Conservation (phyloP, 2,888 invertebrate genomes). For the Timandra comae region DNA sequence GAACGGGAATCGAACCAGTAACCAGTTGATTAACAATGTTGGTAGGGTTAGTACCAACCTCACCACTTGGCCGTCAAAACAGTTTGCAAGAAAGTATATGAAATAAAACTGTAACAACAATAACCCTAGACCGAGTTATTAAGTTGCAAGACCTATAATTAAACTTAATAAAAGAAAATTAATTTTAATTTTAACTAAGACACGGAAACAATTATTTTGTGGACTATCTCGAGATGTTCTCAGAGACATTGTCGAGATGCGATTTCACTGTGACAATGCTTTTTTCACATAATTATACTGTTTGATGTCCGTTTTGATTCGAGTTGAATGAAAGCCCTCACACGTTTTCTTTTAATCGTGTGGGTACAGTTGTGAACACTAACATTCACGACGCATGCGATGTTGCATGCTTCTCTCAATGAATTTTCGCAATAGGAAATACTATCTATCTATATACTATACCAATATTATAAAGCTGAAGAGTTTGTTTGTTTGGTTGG, state of each 20-base stretch:
- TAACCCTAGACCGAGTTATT: background rate
- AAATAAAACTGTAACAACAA: background rate
- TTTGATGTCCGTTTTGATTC: slow-evolving; percentile 27
- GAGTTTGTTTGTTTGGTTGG: too few species aligned
- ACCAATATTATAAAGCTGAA: too few species aligned
- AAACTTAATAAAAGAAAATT: slow-evolving; percentile 5
- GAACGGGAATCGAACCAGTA: too few species aligned
- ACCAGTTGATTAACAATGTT: too few species aligned
- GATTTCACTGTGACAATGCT: slow-evolving; percentile 47
- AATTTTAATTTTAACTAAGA: slow-evolving; percentile 12
- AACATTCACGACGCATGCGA: background rate
- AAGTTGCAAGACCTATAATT: background rate
- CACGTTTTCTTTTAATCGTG: slow-evolving; percentile 19
- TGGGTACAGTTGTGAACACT: slow-evolving; percentile 4
- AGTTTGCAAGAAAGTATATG: too few species aligned
- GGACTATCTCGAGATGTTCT: slow-evolving; percentile 38
- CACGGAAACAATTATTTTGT: slow-evolving; percentile 36
- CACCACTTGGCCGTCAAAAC: too few species aligned
- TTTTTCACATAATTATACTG: slow-evolving; percentile 52
- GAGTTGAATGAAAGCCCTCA: slow-evolving; percentile 22
- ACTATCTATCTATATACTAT: too few species aligned
- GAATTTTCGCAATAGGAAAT: too few species aligned
- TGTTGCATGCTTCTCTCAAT: background rate
- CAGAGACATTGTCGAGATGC: slow-evolving; percentile 32
- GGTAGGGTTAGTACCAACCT: too few species aligned